Percentiles rank a stretch among this genome's conserved stretches.
Conservation (phyloP, 2,888 invertebrate species). For the Epistrophella euchroma region DNA sequence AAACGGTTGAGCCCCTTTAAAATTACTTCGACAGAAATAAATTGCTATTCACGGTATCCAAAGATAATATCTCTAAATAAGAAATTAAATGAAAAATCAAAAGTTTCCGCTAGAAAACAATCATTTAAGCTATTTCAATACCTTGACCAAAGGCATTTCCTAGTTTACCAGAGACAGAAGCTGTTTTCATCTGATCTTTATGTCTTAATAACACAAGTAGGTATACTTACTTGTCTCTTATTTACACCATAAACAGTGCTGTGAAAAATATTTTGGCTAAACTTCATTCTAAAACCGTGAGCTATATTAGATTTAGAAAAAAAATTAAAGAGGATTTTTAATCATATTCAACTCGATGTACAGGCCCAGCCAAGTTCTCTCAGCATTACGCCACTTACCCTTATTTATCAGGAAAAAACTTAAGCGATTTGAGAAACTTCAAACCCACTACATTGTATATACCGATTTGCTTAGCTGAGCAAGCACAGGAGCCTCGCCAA, state of each 20-base stretch:
- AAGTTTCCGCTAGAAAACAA: not conserved
- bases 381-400: too few species aligned
- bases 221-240: conserved; percentile 39
- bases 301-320: too few species aligned
- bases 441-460: too few species aligned
- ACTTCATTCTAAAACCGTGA: not conserved
- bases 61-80: not conserved
- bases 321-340: too few species aligned
- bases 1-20: too few species aligned
- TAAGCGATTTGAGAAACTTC: too few species aligned
- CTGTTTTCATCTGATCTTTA: conserved; percentile 70
- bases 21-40: too few species aligned
- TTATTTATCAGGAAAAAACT: too few species aligned
- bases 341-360: too few species aligned
- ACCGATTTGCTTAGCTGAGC: too few species aligned
- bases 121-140: conserved; percentile 7
- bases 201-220: conserved; percentile 68
- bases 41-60: not conserved
- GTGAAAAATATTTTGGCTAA: not conserved
- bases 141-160: conserved; percentile 21
- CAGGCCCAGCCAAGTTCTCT: too few species aligned
- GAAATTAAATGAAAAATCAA: not conserved
- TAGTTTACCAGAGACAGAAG: conserved; percentile 44
- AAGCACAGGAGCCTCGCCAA: too few species aligned
- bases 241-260: conserved; percentile 11